phyloP scores from a whole-genome alignment of 2,797 vertebrate species.

The Pseudotriccus pelzelni region DNA sequence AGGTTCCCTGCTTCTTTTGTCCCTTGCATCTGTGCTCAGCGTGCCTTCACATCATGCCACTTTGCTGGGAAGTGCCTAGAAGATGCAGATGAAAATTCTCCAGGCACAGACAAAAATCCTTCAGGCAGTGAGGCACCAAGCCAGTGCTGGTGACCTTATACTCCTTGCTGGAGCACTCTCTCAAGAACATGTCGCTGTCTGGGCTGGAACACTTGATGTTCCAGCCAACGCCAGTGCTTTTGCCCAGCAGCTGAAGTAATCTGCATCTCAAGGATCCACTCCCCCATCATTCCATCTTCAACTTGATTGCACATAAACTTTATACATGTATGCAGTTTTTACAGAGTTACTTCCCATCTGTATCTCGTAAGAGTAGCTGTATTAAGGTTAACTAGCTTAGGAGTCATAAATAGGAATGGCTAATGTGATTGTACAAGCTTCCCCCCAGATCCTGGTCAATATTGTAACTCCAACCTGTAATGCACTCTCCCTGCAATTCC shows the following conservation, averaged over 20 bases:
- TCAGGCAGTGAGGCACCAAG: neutral
- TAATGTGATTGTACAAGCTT: conserved; percentile 43
- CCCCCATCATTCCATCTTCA: neutral
- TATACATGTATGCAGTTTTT: neutral
- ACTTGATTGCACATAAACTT: neutral
- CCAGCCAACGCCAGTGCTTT: neutral
- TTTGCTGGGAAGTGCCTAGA: neutral
- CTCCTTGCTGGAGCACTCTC: neutral
- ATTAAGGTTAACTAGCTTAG: neutral
- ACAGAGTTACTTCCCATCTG: neutral
- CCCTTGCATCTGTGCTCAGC: neutral
- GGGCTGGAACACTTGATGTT: neutral
- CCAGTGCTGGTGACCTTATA: neutral
- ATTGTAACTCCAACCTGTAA: conserved; percentile 52
- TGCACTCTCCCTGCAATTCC: conserved; percentile 65
- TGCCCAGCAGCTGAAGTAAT: neutral
- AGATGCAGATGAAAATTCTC: neutral
- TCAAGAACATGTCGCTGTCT: neutral
- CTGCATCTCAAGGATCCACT: neutral
- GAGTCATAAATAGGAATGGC: conserved; percentile 21
- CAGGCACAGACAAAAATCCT: neutral
- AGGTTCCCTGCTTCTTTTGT: neutral
- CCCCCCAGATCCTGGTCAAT: conserved; percentile 45
- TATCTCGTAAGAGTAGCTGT: neutral
- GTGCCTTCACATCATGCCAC: neutral